Evolutionary conservation across 2,113 vertebrate genomes (phyloP).

Genomic region (Acanthisitta chloris): DNA sequence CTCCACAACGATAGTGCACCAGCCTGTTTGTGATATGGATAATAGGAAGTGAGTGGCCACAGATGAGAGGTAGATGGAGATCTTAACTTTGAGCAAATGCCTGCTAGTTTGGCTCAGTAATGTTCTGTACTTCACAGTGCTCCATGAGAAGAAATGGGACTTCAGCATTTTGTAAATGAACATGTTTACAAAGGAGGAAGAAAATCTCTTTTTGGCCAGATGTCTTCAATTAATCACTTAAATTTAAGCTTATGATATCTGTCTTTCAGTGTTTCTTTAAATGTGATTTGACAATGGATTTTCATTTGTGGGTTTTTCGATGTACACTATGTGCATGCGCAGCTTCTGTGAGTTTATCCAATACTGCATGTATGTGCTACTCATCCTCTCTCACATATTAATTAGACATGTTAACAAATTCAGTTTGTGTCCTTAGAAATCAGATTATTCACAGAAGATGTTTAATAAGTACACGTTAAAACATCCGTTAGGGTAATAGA

Average conservation of each 20-base stretch:
- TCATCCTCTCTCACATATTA: rapidly evolving
- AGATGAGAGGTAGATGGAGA: neutral
- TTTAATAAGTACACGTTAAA: neutral
- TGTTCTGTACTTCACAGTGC: neutral
- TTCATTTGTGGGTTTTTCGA: neutral
- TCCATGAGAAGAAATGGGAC: neutral
- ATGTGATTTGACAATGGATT: neutral
- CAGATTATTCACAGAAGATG: neutral
- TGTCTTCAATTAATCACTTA: neutral
- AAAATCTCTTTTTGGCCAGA: neutral
- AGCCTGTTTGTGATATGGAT: neutral
- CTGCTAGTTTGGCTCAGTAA: neutral
- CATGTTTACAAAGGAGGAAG: neutral
- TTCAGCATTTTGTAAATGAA: neutral
- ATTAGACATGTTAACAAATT: neutral
- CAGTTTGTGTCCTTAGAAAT: neutral
- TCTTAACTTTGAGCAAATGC: neutral
- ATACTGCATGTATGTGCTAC: neutral
- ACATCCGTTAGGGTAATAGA: neutral
- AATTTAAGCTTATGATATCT: neutral
- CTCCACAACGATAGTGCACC: neutral
- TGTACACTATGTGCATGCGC: neutral
- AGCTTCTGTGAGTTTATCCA: neutral
- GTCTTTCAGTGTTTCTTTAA: neutral
- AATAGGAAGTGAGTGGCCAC: neutral